These are phyloP conservation scores for Drosophila melanosoma DNA, from an alignment of 2,888 invertebrate species.

Conservation along the genomic window DNA sequence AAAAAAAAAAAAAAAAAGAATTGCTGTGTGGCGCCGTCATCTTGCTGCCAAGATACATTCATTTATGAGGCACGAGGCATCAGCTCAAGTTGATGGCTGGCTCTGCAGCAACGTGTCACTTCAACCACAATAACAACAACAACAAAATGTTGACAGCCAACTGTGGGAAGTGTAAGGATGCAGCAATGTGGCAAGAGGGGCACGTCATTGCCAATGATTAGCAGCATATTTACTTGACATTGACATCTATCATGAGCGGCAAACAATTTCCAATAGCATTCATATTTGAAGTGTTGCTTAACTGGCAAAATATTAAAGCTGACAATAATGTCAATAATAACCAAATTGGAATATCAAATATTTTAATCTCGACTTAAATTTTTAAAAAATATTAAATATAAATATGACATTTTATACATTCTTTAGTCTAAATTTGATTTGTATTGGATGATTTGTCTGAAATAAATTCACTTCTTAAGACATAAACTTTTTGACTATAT, in stretches of 20 bases:
- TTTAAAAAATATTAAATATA: too few species aligned
- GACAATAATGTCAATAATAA: not conserved
- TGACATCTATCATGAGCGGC: constrained; percentile 56
- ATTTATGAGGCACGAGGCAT: constrained; percentile 61
- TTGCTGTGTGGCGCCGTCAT: constrained; percentile 42
- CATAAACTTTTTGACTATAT: not conserved
- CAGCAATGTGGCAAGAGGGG: constrained; percentile 4
- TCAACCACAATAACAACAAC: constrained; percentile 21
- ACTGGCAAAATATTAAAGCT: not conserved
- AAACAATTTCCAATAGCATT: constrained; percentile 38
- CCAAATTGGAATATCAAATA: not conserved
- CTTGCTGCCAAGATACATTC: constrained; percentile 66
- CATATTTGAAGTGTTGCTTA: constrained; percentile 26
- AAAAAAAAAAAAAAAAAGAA: not conserved
- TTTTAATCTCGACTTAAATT: not conserved
- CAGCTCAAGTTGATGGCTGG: constrained; percentile 59
- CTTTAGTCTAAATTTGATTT: not conserved
- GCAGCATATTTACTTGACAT: constrained; percentile 62
- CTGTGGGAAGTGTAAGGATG: constrained; percentile 8
- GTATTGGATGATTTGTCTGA: too few species aligned
- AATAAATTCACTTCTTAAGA: not conserved
- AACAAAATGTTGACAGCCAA: constrained; percentile 51
- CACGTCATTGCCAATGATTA: constrained; percentile 61
- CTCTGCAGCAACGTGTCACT: constrained; percentile 42
- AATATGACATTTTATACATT: not conserved